Conservation (phyloP, 2,113 vertebrate species). For the Corythornis vintsioides region DNA sequence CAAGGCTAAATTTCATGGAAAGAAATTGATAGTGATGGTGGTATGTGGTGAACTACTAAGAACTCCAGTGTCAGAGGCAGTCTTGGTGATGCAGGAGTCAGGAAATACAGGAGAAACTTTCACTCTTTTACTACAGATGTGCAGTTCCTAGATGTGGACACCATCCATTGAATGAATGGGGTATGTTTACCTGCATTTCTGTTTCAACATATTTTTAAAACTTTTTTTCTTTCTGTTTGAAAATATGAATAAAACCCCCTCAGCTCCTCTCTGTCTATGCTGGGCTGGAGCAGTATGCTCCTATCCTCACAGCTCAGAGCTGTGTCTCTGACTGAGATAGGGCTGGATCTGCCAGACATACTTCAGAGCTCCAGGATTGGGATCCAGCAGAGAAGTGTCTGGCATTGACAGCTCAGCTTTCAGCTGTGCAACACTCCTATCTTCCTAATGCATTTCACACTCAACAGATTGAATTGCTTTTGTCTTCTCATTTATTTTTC, state of each 20-base stretch:
- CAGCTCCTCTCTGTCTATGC: neutral
- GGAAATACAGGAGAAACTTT: neutral
- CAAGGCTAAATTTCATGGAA: neutral
- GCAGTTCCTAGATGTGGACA: neutral
- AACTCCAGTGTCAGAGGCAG: neutral
- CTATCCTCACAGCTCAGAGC: neutral
- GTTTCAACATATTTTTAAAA: neutral
- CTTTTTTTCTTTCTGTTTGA: neutral
- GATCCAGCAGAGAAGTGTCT: constrained; percentile 47
- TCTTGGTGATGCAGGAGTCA: neutral
- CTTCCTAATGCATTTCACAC: constrained; percentile 63
- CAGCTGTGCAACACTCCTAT: constrained; percentile 38
- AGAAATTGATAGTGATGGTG: neutral
- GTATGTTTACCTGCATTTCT: neutral
- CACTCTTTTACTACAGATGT: neutral
- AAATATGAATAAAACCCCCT: neutral
- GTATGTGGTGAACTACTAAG: neutral
- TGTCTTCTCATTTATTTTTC: constrained; percentile 45
- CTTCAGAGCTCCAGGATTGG: neutral
- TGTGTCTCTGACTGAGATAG: neutral
- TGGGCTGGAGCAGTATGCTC: neutral
- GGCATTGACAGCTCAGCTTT: constrained; percentile 24
- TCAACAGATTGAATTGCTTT: constrained; percentile 51
- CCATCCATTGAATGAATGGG: neutral
- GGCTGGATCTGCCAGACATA: constrained; percentile 3